phyloP scores from a whole-genome alignment of 1,140 invertebrate genomes.

The Drepana arcuata region DNA sequence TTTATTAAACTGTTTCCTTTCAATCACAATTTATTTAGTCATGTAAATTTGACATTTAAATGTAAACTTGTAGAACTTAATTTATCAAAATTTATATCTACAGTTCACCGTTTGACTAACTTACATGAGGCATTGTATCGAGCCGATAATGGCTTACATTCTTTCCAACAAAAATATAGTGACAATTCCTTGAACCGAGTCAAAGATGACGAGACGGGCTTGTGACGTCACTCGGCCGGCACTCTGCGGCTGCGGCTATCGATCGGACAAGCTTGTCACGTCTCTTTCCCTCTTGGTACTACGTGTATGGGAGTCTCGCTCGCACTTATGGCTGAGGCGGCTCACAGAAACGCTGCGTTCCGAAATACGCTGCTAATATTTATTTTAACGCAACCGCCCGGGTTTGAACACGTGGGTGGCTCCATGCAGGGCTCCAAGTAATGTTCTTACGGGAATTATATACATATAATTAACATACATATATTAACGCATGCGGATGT shows the following conservation, averaged over 20 bases:
- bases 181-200: conserved; percentile 60
- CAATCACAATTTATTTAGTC: too few relatives aligned
- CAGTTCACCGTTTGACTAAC: too few relatives aligned
- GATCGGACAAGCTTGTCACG: conserved; percentile 48
- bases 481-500: too few relatives aligned
- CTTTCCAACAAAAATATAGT: conserved; percentile 54
- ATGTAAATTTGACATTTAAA: too few relatives aligned
- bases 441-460: background rate
- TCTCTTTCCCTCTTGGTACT: conserved; percentile 34
- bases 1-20: too few relatives aligned
- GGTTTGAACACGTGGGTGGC: conserved; percentile 46
- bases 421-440: conserved; percentile 1
- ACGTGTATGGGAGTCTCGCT: conserved; percentile 29
- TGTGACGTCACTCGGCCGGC: conserved; percentile 61
- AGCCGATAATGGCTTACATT: conserved; percentile 27
- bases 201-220: conserved; percentile 63
- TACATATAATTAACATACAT: too few relatives aligned
- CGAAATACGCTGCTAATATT: conserved; percentile 69
- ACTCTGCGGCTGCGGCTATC: conserved; percentile 70
- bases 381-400: conserved; percentile 64
- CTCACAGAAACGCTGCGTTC: conserved; percentile 52
- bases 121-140: too few relatives aligned
- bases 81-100: too few relatives aligned
- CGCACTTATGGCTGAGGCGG: conserved; percentile 23
- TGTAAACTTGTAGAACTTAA: too few relatives aligned